phyloP scores from a whole-genome alignment of 2,113 vertebrate genomes.

The Charadrius vociferus region DNA sequence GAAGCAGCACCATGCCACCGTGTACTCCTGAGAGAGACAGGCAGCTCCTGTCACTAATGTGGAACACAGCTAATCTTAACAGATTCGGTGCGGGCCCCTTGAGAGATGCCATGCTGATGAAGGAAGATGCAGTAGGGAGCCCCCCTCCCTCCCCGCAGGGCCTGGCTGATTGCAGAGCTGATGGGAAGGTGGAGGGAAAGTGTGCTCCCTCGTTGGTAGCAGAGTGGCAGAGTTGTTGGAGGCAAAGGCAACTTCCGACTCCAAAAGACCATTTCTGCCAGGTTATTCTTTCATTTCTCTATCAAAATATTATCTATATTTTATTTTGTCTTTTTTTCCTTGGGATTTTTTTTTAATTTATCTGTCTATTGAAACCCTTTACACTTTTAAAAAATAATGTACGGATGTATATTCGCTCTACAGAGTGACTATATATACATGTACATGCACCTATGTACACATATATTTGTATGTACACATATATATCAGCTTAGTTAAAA shows the following conservation, averaged over 20 bases:
- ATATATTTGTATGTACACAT: not conserved
- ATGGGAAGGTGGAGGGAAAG: conserved; percentile 72
- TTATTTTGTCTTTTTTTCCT: not conserved
- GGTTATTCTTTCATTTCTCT: conserved; percentile 67
- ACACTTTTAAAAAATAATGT: not conserved
- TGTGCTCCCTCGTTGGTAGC: conserved; percentile 66
- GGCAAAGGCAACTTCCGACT: conserved; percentile 70
- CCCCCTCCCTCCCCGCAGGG: conserved; percentile 53
- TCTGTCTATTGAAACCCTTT: not conserved
- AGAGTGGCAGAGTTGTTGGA: conserved; percentile 71
- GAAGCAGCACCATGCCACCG: conserved; percentile 87
- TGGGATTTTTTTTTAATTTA: conserved; percentile 5
- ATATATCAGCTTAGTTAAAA: conserved; percentile 56
- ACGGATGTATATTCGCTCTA: not conserved
- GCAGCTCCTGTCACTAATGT: conserved; percentile 84
- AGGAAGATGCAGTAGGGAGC: conserved; percentile 78
- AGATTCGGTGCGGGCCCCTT: conserved; percentile 78
- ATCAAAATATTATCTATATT: conserved; percentile 32
- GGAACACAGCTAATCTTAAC: conserved; percentile 91
- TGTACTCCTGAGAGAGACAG: conserved; percentile 83
- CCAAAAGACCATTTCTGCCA: conserved; percentile 53
- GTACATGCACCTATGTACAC: no score
- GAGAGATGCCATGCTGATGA: conserved; percentile 83
- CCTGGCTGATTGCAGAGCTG: conserved; percentile 77
- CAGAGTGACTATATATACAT: not conserved